Percentiles rank a stretch among this genome's conserved stretches.
Conservation (phyloP, 1,140 invertebrate genomes). For the Panagrolaimus sp. region DNA sequence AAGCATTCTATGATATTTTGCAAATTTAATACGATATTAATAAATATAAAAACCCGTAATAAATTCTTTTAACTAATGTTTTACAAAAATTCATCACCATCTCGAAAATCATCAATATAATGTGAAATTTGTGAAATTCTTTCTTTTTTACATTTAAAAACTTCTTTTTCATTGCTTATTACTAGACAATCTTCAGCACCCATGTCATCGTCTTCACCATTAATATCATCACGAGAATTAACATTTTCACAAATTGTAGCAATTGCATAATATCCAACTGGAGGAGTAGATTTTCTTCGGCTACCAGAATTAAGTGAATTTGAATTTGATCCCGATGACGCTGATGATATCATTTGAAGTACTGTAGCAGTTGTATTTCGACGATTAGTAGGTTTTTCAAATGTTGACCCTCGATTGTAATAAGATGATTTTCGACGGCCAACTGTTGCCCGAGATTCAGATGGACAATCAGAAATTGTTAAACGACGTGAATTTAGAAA, state of each 20-base stretch:
- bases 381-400: background rate
- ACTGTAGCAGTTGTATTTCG: background rate
- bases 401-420: background rate
- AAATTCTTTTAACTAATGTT: background rate
- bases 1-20: background rate
- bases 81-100: constrained; percentile 7
- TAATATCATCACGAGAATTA: no score
- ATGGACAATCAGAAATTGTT: background rate
- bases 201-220: background rate
- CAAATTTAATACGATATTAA: background rate
- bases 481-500: background rate
- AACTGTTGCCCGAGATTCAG: background rate
- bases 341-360: background rate
- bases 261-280: background rate
- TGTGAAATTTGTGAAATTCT: background rate
- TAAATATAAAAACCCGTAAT: background rate
- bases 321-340: background rate
- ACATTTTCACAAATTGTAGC: no score
- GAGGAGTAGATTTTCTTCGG: background rate
- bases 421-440: background rate
- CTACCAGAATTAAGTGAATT: background rate
- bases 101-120: background rate
- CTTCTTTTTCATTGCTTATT: background rate
- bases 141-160: no score
- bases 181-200: constrained; percentile 3